Percentiles rank a stretch among this genome's conserved stretches.
phyloP scores from a whole-genome alignment of 2,888 invertebrate genomes.

The Eudasyphora cyanicolor region DNA sequence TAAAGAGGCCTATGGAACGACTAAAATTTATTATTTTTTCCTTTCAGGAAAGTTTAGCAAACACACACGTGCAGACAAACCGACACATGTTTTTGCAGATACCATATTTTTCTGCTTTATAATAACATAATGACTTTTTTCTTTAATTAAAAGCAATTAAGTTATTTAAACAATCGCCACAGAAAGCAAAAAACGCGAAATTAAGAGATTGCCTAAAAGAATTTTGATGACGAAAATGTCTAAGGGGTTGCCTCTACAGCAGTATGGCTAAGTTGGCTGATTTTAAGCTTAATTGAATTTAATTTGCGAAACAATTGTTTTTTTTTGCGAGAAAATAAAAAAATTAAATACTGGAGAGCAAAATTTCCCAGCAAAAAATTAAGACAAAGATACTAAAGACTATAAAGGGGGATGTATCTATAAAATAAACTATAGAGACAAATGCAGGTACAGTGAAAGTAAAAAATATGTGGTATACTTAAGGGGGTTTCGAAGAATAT shows the following conservation, averaged over 20 bases:
- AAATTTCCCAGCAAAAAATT: constrained; percentile 37
- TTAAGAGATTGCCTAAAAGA: constrained; percentile 29
- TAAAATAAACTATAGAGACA: no score
- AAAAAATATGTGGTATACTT: no score
- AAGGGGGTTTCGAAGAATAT: no score
- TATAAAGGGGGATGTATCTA: no score
- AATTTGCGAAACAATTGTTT: constrained; percentile 66
- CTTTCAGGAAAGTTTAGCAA: background rate
- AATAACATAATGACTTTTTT: constrained; percentile 38
- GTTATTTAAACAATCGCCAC: constrained; percentile 42
- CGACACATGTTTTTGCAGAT: no score
- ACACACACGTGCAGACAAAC: background rate
- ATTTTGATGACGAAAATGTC: constrained; percentile 15
- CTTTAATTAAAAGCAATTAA: constrained; percentile 64
- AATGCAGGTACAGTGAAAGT: no score
- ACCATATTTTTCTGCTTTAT: background rate
- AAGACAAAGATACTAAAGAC: no score
- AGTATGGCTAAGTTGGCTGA: background rate
- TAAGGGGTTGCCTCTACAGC: background rate
- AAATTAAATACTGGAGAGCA: background rate
- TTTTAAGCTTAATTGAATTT: constrained; percentile 67
- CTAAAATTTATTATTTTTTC: background rate
- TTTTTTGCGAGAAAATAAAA: constrained; percentile 52
- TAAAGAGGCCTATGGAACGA: background rate
- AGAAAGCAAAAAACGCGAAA: no score